Evolutionary conservation across 1,140 invertebrate genomes (phyloP).

Genomic region (Drosophila melanica): DNA sequence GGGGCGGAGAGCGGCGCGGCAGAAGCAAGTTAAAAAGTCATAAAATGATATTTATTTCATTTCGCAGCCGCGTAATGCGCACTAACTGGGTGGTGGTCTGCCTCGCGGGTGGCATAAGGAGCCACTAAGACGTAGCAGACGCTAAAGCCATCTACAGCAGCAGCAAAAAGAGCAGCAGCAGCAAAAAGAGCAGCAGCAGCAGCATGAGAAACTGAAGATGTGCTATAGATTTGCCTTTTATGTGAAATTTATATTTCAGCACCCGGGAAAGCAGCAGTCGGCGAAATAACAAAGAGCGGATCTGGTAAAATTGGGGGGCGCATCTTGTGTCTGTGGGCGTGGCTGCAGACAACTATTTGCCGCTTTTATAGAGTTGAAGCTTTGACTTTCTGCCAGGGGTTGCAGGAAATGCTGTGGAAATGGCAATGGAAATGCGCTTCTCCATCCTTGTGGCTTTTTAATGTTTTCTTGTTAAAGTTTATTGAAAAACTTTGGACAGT

Average conservation of each 20-base stretch:
- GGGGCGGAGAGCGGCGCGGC: constrained; percentile 32
- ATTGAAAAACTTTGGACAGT: constrained; percentile 82
- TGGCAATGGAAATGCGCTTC: constrained; percentile 75
- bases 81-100: constrained; percentile 44
- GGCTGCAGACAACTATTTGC: constrained; percentile 71
- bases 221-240: constrained; percentile 78
- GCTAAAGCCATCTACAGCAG: constrained; percentile 17
- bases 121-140: constrained; percentile 28
- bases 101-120: constrained; percentile 72
- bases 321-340: constrained; percentile 3
- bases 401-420: constrained; percentile 21
- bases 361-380: constrained; percentile 72
- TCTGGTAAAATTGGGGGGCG: constrained; percentile 23
- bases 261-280: constrained; percentile 18
- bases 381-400: constrained; percentile 67
- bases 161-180: neutral
- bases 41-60: constrained; percentile 83
- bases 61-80: constrained; percentile 68
- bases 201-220: constrained; percentile 37
- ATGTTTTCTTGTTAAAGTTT: constrained; percentile 83
- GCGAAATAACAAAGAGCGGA: constrained; percentile 58
- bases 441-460: constrained; percentile 76
- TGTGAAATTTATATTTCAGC: constrained; percentile 77
- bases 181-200: no score
- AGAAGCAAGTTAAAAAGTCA: constrained; percentile 81